Conservation (phyloP, 2,797 vertebrate species). For the Danio kyathit region DNA sequence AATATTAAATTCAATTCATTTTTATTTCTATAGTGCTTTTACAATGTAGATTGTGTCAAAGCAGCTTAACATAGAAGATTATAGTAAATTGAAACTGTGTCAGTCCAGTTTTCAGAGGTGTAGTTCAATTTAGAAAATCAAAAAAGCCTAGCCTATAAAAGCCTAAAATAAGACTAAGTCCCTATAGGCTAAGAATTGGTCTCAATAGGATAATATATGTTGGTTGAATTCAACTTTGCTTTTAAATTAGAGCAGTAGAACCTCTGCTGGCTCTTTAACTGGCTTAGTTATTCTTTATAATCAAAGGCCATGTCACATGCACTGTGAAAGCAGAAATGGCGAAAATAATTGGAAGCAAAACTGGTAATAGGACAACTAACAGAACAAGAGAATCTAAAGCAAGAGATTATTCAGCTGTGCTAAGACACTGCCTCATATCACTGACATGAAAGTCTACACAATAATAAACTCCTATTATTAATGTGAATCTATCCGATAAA, state of each 20-base stretch:
- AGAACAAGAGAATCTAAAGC: neutral
- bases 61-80: no score
- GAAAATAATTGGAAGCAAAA: conserved; percentile 54
- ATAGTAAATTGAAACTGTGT: no score
- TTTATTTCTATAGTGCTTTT: no score
- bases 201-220: neutral
- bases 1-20: no score
- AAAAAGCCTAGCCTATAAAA: no score
- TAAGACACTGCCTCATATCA: neutral
- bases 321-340: conserved; percentile 26
- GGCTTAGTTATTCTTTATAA: conserved; percentile 9
- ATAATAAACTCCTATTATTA: neutral
- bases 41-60: no score
- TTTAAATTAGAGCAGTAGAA: conserved; percentile 5
- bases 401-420: neutral
- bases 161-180: no score
- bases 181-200: neutral
- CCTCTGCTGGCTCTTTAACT: neutral
- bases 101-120: no score
- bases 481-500: neutral
- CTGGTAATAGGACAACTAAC: conserved; percentile 2
- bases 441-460: neutral
- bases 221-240: neutral
- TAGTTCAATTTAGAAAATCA: no score
- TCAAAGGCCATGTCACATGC: conserved; percentile 37